These are phyloP conservation scores for Halictus ligatus DNA, from an alignment of 2,888 invertebrate genomes.

Conservation along the genomic window DNA sequence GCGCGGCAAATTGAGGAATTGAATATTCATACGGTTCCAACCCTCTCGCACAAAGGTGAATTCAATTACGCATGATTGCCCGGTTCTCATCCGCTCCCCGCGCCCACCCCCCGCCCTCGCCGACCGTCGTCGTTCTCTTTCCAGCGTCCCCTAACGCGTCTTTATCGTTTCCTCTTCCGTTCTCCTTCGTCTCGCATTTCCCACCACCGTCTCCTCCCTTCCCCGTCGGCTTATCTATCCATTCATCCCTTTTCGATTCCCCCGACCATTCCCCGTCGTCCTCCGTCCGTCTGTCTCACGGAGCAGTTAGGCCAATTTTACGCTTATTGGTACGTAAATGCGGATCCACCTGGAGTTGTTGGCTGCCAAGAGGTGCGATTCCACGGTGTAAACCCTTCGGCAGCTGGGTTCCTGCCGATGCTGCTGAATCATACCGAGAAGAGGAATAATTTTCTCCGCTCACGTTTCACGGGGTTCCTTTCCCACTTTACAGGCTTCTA, in stretches of 20 bases:
- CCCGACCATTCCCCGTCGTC: constrained; percentile 17
- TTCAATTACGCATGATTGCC: constrained; percentile 83
- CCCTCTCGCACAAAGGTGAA: constrained; percentile 79
- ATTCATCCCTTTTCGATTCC: constrained; percentile 27
- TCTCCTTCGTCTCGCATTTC: constrained; percentile 4
- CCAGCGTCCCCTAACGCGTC: constrained; percentile 38
- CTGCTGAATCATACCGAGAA: constrained; percentile 51
- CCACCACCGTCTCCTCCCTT: constrained; percentile 10
- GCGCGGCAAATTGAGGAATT: constrained; percentile 79
- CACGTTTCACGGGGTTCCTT: not conserved
- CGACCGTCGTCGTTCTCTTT: constrained; percentile 6
- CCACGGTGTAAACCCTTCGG: constrained; percentile 40
- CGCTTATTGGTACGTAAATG: constrained; percentile 83
- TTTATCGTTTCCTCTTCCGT: constrained; percentile 19
- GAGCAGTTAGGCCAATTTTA: constrained; percentile 82
- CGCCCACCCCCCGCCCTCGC: not conserved
- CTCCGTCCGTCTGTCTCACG: constrained; percentile 33
- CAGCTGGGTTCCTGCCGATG: constrained; percentile 20
- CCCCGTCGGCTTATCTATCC: constrained; percentile 37
- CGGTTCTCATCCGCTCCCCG: constrained; percentile 61
- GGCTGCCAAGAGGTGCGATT: constrained; percentile 53
- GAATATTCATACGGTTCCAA: constrained; percentile 81
- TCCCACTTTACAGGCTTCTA: not conserved
- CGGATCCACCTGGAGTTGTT: constrained; percentile 62
- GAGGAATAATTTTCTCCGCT: constrained; percentile 7